Evolutionary conservation across 2,113 vertebrate species (phyloP), one percentile per base, ranked within the genome.

Genomic region (Poeciliopsis prolifica): DNA sequence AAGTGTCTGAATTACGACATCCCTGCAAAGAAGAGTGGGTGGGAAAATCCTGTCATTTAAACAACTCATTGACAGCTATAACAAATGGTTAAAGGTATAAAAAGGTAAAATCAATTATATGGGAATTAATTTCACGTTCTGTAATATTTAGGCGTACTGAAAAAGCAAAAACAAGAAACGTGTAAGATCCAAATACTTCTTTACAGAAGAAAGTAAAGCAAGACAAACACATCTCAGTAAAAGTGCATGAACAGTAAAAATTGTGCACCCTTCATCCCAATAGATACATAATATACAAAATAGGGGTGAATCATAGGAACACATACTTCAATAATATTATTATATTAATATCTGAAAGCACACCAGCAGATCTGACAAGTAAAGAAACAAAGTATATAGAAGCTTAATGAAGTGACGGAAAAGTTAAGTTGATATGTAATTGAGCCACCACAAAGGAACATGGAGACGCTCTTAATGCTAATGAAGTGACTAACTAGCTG

Each of bases 401-500:
- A 48, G 44, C 51, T 58, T 58, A 22, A 58, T 58, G 24, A 58
- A 58, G 51, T 58, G 51, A 24, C 51, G 7, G 22, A n/a, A 24
- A 58, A 58, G 22, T 58, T n/a, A 58, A 58, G 51, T n/a, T 58
- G 51, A 24, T 9, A n/a, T 58, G 24, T 58, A 48, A 17, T 58
- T 58, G 22, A n/a, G 51, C 51, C 51, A 58, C 9, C 22, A n/a
- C 51, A 58, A 58, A 58, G 24, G 22, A 58, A 17, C 9, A 24
- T 24, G 51, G 22, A 24, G 3, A 22, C 24, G 11, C 51, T n/a
- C 51, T 58, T 10, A 58, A 58, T 58, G 9, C 51, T n/a, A 58
- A 58, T 58, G 51, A 58, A 19, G 33, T 68, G 82, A 84, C 65
- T n/a, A 54, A 83, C 17, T 29, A 80, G 61, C 72, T 72, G 74